phyloP scores from a whole-genome alignment of 2,113 vertebrate genomes.

The Redunca redunca region DNA sequence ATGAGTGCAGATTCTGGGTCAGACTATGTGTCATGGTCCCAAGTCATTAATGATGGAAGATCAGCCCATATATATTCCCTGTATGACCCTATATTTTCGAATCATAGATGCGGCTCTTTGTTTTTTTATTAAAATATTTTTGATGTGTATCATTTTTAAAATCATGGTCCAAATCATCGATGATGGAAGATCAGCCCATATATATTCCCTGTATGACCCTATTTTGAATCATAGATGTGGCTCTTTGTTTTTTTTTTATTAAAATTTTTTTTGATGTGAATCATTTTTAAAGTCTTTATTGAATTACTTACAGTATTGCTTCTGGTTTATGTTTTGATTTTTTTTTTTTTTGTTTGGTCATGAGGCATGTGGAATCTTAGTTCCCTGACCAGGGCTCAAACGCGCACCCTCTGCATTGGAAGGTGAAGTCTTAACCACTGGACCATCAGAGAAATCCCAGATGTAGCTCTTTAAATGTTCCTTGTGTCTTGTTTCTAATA shows the following conservation, averaged over 20 bases:
- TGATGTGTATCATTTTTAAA: background rate
- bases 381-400: background rate
- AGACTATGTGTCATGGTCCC: background rate
- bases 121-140: background rate
- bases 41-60: too few relatives aligned
- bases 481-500: background rate
- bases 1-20: background rate
- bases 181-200: background rate
- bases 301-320: background rate
- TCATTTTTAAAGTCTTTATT: background rate
- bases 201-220: background rate
- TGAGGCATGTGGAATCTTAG: background rate
- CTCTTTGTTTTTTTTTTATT: background rate
- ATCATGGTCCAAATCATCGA: background rate
- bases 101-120: background rate
- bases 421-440: background rate
- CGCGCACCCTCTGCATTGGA: background rate
- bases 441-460: background rate
- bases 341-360: background rate
- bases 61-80: background rate
- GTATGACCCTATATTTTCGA: background rate
- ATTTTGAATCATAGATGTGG: background rate
- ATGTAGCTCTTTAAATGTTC: background rate
- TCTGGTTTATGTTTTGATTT: background rate
- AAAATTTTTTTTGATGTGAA: background rate